Conservation (phyloP, 2,797 vertebrate species). For the Hoplostethus atlanticus region DNA sequence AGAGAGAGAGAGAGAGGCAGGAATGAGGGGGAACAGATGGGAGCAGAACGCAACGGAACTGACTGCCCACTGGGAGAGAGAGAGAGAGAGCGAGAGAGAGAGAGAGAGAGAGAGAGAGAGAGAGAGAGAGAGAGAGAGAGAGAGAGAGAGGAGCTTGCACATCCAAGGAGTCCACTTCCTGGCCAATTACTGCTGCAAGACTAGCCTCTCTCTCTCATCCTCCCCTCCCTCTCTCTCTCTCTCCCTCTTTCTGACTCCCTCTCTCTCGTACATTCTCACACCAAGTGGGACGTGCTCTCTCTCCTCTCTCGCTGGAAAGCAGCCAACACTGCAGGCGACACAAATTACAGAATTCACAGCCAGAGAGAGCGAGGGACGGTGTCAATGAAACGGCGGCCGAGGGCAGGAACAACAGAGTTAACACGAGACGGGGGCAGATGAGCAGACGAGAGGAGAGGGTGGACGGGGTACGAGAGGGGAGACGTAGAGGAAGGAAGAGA, state of each 20-base stretch:
- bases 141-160: constrained; percentile 46
- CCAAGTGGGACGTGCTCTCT: constrained; percentile 45
- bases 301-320: constrained; percentile 61
- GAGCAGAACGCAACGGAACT: constrained; percentile 65
- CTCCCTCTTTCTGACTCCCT: neutral
- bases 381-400: constrained; percentile 29
- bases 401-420: constrained; percentile 14
- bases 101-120: constrained; percentile 49
- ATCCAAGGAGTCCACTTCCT: constrained; percentile 80
- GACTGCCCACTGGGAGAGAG: constrained; percentile 74
- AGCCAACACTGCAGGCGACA: constrained; percentile 71
- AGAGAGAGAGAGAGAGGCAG: constrained; percentile 35
- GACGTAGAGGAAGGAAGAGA: no score
- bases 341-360: constrained; percentile 57
- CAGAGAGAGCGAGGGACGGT: constrained; percentile 29
- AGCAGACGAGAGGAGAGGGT: constrained; percentile 12
- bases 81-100: constrained; percentile 23
- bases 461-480: neutral
- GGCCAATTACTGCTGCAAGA: constrained; percentile 81
- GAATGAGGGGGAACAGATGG: constrained; percentile 66
- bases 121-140: constrained; percentile 48
- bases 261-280: constrained; percentile 23
- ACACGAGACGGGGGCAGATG: constrained; percentile 16
- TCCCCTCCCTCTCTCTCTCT: neutral
- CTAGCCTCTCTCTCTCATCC: constrained; percentile 46